These are phyloP conservation scores for Patagioenas fasciata DNA, from an alignment of 2,113 vertebrate species.

Conservation along the genomic window DNA sequence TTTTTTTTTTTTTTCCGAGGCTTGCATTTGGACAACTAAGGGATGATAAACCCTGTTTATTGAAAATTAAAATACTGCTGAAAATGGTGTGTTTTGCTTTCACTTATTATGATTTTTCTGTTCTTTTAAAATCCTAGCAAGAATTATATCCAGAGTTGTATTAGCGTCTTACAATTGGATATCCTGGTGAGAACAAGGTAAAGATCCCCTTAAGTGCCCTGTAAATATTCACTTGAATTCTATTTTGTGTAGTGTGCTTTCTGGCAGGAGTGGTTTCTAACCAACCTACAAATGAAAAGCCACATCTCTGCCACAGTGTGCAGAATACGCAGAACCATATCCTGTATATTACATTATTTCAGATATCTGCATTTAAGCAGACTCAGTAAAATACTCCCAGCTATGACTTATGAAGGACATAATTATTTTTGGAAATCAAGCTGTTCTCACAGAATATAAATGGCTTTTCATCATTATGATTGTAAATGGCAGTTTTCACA, in stretches of 20 bases:
- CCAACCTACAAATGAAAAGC: background rate
- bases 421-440: conserved; percentile 26
- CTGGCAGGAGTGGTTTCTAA: background rate
- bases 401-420: background rate
- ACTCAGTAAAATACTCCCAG: background rate
- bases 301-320: background rate
- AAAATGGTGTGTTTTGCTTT: background rate
- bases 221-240: background rate
- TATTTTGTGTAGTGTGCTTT: background rate
- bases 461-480: background rate
- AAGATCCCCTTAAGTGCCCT: background rate
- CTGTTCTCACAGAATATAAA: background rate
- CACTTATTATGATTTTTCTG: background rate
- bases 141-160: background rate
- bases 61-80: background rate
- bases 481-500: background rate
- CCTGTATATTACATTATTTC: background rate
- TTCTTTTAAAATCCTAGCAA: background rate
- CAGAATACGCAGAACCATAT: background rate
- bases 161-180: background rate
- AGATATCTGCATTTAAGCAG: background rate
- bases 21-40: background rate
- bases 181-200: background rate
- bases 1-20: too few relatives aligned
- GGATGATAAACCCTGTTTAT: background rate